Evolutionary conservation across 2,888 invertebrate genomes (phyloP).

Genomic region (Drosophila algonquin): DNA sequence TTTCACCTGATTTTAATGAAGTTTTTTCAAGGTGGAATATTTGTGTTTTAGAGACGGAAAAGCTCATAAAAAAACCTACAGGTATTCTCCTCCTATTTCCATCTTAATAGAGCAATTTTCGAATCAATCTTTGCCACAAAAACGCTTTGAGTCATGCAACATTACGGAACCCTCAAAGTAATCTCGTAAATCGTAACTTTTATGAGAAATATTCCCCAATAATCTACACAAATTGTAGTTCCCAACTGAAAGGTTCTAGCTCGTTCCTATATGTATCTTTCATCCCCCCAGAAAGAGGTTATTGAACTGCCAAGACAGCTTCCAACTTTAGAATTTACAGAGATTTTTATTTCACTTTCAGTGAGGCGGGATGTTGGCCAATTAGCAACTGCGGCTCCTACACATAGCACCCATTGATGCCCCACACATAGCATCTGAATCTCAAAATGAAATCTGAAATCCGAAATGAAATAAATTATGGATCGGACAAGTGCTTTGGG

Average conservation of each 20-base stretch:
- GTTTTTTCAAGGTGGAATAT: neutral
- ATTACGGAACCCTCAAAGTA: neutral
- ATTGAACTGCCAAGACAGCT: slow-evolving; percentile 23
- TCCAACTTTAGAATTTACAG: slow-evolving; percentile 17
- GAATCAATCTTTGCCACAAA: neutral
- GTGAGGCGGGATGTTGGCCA: slow-evolving; percentile 30
- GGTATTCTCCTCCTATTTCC: neutral
- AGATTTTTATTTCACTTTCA: slow-evolving; percentile 60
- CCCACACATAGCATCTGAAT: neutral
- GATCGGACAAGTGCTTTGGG: slow-evolving; percentile 48
- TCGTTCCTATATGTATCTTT: neutral
- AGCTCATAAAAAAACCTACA: no score
- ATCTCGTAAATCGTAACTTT: neutral
- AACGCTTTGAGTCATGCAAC: neutral
- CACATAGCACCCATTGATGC: slow-evolving; percentile 14
- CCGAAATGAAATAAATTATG: slow-evolving; percentile 35
- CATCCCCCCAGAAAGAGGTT: neutral
- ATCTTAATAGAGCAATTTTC: neutral
- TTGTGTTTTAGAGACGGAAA: no score
- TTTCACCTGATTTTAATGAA: neutral
- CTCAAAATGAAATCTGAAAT: neutral
- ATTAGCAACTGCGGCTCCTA: slow-evolving; percentile 25
- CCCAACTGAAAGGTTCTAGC: neutral
- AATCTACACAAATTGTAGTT: neutral
- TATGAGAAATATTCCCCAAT: neutral